Evolutionary conservation across 2,113 vertebrate genomes (phyloP).

Genomic region (Hystrix cristata): DNA sequence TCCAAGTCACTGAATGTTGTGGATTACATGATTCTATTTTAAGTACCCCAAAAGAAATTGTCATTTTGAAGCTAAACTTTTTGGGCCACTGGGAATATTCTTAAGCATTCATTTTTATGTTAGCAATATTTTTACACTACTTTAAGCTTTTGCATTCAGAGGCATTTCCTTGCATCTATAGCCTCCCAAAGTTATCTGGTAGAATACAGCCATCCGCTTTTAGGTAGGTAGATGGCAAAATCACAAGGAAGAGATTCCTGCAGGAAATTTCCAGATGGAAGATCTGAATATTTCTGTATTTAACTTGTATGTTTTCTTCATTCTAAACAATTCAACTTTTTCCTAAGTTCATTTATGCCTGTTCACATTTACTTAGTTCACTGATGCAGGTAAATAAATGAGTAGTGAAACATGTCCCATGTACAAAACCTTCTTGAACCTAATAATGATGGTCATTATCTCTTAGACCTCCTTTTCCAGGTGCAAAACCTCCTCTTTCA

Average conservation of each 20-base stretch:
- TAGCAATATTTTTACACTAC: not conserved
- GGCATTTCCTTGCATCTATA: not conserved
- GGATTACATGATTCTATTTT: not conserved
- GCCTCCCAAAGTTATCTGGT: not conserved
- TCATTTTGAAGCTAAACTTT: not conserved
- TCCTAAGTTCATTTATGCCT: not conserved
- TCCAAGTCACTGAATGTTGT: not conserved
- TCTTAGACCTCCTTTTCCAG: constrained; percentile 35
- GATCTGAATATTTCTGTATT: constrained; percentile 37
- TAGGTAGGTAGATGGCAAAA: not conserved
- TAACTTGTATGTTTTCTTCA: constrained; percentile 30
- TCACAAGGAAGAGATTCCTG: not conserved
- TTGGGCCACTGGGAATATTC: not conserved
- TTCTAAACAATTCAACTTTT: constrained; percentile 33
- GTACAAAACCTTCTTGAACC: not conserved
- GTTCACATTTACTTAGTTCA: constrained; percentile 37
- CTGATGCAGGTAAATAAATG: not conserved
- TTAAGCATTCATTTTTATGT: not conserved
- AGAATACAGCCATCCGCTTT: constrained; percentile 27
- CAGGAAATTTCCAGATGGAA: constrained; percentile 51
- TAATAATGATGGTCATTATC: not conserved
- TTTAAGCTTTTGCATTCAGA: constrained; percentile 35
- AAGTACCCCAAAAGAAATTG: not conserved
- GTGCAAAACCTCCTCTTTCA: not conserved
- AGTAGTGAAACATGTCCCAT: not conserved